Percentiles rank a stretch among this genome's conserved stretches.
Conservation (phyloP, 2,797 vertebrate genomes). For the Odontamblyopus rebecca region DNA sequence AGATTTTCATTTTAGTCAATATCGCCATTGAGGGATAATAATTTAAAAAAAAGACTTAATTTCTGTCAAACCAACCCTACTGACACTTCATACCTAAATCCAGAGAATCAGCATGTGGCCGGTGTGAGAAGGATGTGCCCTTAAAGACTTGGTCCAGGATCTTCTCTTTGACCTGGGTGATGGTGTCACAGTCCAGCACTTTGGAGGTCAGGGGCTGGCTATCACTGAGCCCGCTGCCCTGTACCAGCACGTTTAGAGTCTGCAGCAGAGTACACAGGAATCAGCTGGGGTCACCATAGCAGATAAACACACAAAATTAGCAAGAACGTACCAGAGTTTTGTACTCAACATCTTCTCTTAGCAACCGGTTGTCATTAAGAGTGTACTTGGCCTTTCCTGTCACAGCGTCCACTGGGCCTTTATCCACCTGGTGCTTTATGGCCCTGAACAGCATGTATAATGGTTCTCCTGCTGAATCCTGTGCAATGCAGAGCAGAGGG, state of each 20-base stretch:
- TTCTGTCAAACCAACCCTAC: too few relatives aligned
- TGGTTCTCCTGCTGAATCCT: conserved; percentile 95
- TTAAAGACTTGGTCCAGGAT: conserved; percentile 96
- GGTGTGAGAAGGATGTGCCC: conserved; percentile 87
- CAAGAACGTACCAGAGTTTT: conserved; percentile 85
- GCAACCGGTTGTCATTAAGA: conserved; percentile 93
- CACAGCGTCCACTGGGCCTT: conserved; percentile 94
- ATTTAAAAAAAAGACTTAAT: not conserved
- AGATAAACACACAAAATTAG: not conserved
- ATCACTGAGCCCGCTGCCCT: conserved; percentile 80
- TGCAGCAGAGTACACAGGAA: conserved; percentile 47
- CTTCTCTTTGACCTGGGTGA: conserved; percentile 97
- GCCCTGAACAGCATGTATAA: conserved; percentile 97
- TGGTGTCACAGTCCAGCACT: conserved; percentile 93
- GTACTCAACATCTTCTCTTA: conserved; percentile 95
- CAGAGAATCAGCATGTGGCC: conserved; percentile 88
- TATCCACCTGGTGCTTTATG: conserved; percentile 98
- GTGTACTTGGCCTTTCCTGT: conserved; percentile 98
- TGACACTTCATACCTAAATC: conserved; percentile 85
- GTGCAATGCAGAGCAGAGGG: conserved; percentile 22
- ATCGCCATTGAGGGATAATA: not conserved
- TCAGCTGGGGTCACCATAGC: not conserved
- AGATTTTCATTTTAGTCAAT: too few relatives aligned
- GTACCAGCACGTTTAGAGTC: conserved; percentile 89
- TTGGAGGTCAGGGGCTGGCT: conserved; percentile 87